A percentile compares a stretch with the other conserved stretches of the same genome.
These are phyloP conservation scores for Psylliodes chrysocephalus DNA, from an alignment of 2,888 invertebrate genomes.

Conservation along the genomic window DNA sequence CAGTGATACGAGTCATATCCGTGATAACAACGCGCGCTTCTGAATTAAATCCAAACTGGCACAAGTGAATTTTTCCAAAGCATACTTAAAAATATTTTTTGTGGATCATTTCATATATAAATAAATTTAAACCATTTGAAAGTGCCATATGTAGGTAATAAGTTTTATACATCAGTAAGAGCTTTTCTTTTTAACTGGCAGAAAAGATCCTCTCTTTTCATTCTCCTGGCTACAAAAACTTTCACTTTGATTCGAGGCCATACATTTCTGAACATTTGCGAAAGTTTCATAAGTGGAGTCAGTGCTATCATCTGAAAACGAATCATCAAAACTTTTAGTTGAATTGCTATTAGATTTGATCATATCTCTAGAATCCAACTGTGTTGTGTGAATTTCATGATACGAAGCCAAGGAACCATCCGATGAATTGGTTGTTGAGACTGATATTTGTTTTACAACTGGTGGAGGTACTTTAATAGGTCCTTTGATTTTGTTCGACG, in stretches of 20 bases:
- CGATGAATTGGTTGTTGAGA: neutral
- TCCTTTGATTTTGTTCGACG: constrained; percentile 12
- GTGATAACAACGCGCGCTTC: too few species aligned
- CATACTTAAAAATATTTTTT: too few species aligned
- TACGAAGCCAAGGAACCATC: constrained; percentile 15
- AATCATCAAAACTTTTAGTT: constrained; percentile 20
- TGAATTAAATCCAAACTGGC: too few species aligned
- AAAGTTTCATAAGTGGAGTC: constrained; percentile 21
- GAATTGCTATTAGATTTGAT: constrained; percentile 3
- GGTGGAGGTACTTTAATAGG: constrained; percentile 28
- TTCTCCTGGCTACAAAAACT: neutral
- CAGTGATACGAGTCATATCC: too few species aligned
- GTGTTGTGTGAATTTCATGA: constrained; percentile 6
- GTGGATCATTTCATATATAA: too few species aligned
- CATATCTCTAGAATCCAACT: neutral
- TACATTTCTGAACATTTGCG: neutral
- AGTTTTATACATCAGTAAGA: too few species aligned
- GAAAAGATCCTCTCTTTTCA: neutral
- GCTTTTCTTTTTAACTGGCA: too few species aligned
- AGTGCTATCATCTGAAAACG: constrained; percentile 16
- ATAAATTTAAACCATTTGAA: too few species aligned
- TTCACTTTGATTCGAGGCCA: neutral
- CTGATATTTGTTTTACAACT: constrained; percentile 18
- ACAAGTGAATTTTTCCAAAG: too few species aligned
- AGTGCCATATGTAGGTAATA: too few species aligned